Percentiles rank a stretch among this genome's conserved stretches.
Evolutionary conservation across 2,113 vertebrate genomes (phyloP).

Genomic region (Ranitomeya variabilis): DNA sequence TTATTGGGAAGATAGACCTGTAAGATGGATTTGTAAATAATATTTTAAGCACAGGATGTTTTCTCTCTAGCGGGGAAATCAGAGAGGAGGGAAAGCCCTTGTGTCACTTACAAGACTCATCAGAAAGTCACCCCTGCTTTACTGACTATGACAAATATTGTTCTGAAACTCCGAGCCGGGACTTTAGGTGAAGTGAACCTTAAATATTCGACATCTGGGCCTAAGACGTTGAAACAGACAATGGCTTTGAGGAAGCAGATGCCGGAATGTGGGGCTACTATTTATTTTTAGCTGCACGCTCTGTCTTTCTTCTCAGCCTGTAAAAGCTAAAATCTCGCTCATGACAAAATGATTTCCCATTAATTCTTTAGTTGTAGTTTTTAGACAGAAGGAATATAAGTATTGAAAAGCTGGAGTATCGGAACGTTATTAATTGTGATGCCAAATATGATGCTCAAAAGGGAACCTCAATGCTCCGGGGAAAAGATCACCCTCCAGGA

Average conservation of each 20-base stretch:
- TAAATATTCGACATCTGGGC: conserved; percentile 48
- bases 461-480: not conserved
- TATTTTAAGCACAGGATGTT: not conserved
- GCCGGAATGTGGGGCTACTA: conserved; percentile 42
- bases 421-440: conserved; percentile 26
- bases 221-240: conserved; percentile 51
- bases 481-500: conserved; percentile 47
- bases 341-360: conserved; percentile 44
- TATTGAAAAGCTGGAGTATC: not conserved
- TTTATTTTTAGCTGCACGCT: conserved; percentile 44
- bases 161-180: conserved; percentile 34
- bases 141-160: not conserved
- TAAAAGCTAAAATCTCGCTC: conserved; percentile 22
- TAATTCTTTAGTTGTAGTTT: conserved; percentile 46
- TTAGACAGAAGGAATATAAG: conserved; percentile 33
- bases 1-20: not conserved
- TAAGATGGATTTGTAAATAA: not conserved
- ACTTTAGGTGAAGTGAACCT: conserved; percentile 38
- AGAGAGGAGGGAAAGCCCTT: conserved; percentile 48
- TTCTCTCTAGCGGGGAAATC: not conserved
- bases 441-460: conserved; percentile 38
- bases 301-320: conserved; percentile 46
- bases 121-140: not conserved
- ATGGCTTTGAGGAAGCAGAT: conserved; percentile 54
- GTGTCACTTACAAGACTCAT: conserved; percentile 14